These are phyloP conservation scores for Drosophila sechellia DNA, from an alignment of 1,140 invertebrate genomes.

Conservation along the genomic window DNA sequence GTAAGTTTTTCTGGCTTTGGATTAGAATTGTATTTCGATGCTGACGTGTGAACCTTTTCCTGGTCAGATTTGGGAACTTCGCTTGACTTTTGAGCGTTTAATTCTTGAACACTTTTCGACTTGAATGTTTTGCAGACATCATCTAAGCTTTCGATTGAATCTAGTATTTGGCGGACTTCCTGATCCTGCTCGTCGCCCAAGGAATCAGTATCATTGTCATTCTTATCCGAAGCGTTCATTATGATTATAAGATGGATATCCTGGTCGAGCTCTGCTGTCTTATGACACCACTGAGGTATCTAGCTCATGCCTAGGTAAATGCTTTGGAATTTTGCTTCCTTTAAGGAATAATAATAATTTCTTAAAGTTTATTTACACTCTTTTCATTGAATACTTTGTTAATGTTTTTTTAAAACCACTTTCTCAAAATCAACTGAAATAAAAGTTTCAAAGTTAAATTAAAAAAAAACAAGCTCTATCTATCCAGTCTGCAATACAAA, in stretches of 20 bases:
- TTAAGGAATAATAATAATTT: background rate
- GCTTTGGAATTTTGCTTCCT: slow-evolving; percentile 17
- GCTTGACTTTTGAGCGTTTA: background rate
- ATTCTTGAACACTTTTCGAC: slow-evolving; percentile 3
- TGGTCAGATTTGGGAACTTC: background rate
- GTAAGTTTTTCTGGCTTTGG: background rate
- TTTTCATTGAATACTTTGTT: slow-evolving; percentile 1
- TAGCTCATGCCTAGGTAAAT: slow-evolving; percentile 14
- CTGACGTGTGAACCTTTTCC: background rate
- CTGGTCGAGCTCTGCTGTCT: background rate
- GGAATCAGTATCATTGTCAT: background rate
- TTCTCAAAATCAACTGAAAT: no score
- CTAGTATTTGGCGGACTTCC: slow-evolving; percentile 1
- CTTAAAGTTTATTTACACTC: background rate
- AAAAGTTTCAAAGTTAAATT: no score
- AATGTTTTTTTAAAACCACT: background rate
- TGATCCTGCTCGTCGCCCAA: slow-evolving; percentile 8
- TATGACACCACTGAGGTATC: slow-evolving; percentile 11
- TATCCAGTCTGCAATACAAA: no score
- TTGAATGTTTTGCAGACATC: slow-evolving; percentile 4
- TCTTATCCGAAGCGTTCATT: slow-evolving; percentile 28
- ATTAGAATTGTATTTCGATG: no score
- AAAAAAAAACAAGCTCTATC: no score
- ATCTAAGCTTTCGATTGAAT: slow-evolving; percentile 6
- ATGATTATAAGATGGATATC: slow-evolving; percentile 10